A percentile compares a stretch with the other conserved stretches of the same genome.
Evolutionary conservation across 2,113 vertebrate species (phyloP).

Genomic region (Guaruba guarouba): DNA sequence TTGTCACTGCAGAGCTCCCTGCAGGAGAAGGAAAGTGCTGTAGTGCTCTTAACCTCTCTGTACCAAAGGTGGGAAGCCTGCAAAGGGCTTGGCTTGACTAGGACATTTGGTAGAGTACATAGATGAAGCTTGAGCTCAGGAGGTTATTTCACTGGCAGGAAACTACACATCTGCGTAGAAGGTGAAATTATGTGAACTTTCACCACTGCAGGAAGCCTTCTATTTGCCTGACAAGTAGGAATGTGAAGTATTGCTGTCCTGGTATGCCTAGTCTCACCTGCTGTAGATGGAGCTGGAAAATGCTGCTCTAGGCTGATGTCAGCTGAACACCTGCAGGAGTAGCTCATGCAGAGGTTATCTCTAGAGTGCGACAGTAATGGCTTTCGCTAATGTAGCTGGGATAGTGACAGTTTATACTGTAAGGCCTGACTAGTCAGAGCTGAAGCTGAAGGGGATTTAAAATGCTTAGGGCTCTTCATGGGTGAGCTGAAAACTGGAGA

Average conservation of each 20-base stretch:
- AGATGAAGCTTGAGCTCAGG: background rate
- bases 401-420: background rate
- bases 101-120: background rate
- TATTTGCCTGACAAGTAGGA: background rate
- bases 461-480: background rate
- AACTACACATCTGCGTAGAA: background rate
- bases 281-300: background rate
- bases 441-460: background rate
- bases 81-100: background rate
- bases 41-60: background rate
- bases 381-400: background rate
- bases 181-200: background rate
- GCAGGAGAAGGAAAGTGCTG: background rate
- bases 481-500: background rate
- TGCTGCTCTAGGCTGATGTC: background rate
- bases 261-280: background rate
- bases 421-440: background rate
- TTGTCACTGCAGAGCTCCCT: background rate
- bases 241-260: background rate
- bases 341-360: background rate
- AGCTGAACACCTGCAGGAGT: conserved; percentile 26
- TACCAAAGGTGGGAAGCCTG: background rate
- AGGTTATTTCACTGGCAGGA: background rate
- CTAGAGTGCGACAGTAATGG: background rate
- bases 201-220: background rate